Evolutionary conservation across 2,113 vertebrate genomes (phyloP), one percentile per base, ranked within the genome.

Genomic region (Myodes glareolus): DNA sequence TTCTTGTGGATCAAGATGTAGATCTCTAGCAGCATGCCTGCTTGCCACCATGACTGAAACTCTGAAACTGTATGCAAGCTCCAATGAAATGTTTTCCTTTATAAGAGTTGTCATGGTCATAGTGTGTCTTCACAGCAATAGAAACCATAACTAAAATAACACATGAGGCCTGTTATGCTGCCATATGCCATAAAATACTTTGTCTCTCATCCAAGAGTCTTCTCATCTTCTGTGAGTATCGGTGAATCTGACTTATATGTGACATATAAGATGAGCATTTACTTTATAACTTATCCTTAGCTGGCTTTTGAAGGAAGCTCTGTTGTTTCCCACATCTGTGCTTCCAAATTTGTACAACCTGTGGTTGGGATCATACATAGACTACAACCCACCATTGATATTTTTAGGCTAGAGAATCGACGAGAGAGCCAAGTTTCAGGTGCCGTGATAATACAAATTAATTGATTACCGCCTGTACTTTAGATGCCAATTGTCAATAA

Each of bases 341-440:
- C 3, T 89, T 94, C 9, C 31, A 82, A 29, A 95, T n/a, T 94
- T 93, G 33, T 27, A 72, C 58, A 70, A 50, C 52, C 17, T 76
- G 13, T 70, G 10, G 3, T 0, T 42, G 77, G 7, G 0, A 3
- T 36, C 61, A 13, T 19, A n/a, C 1, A 9, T 36, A 58, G 36
- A 50, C 3, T 73, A 16, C 14, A 19, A 23, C 36, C 91, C 1
- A 31, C 25, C 2, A 16, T 2, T 93, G 45, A 61, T 52, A n/a
- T 25, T 91, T 94, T 73, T 76, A 58, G 16, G 0, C 73, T 89
- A 67, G 2, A 36, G 27, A 77, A 52, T 73, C 86, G 12, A 27
- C 9, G 89, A 61, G 23, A 84, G 4, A 68, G 16, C 36, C 77
- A 61, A 31, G 87, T 72, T 1, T 29, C 21, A 76, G 3, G 36